Base-by-base conservation (phyloP, 2,888 invertebrate genomes). In the Taphrorychus bicolor region DNA sequence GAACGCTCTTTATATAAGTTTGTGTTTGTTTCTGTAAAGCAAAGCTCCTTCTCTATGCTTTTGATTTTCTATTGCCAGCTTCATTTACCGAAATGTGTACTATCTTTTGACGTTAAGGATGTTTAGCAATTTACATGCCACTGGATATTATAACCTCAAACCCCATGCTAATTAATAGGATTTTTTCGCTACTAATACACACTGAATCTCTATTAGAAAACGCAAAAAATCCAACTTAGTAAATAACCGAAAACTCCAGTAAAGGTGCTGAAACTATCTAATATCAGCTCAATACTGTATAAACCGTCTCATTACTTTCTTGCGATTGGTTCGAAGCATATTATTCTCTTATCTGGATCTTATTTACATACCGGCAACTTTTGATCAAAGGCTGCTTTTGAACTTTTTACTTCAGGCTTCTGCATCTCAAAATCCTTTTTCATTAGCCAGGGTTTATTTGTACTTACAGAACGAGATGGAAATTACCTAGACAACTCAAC, bases 21-120 rank as follows among this genome's bases (percentile, higher is more conserved):
- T 74, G 75, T 80, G 79, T 80, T 81, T 81, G 81, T 81, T 81
- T 81, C 80, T 80, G 80, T 81, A 79, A 78, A 78, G 79, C 77
- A 79, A 80, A 80, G 79, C 60, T 32, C 41, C 80, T 80, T 80
- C 79, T 78, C 78, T 76, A 78, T 79, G 79, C 80, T 80, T 81
- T 80, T 81, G 81, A 81, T 80, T 81, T 80, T 80, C 80, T 80
- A 65, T 65, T 65, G 65, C 64, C 60, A 60, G 64, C 79, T 80
- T 78, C 80, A 80, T 80, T 80, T 79, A 75, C 79, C 79, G 80
- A 81, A 81, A 81, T 79, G 79, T 79, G 77, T 75, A 74, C 73
- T 73, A 71, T 72, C 73, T 71, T 77, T 79, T 18, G 76, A 77
- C 76, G 77, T 76, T 73, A 78, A 78, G 77, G 78, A 79, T 73